Percentiles rank a stretch among this genome's conserved stretches.
Evolutionary conservation across 2,888 invertebrate genomes (phyloP).

Genomic region (Neoascia interrupta): DNA sequence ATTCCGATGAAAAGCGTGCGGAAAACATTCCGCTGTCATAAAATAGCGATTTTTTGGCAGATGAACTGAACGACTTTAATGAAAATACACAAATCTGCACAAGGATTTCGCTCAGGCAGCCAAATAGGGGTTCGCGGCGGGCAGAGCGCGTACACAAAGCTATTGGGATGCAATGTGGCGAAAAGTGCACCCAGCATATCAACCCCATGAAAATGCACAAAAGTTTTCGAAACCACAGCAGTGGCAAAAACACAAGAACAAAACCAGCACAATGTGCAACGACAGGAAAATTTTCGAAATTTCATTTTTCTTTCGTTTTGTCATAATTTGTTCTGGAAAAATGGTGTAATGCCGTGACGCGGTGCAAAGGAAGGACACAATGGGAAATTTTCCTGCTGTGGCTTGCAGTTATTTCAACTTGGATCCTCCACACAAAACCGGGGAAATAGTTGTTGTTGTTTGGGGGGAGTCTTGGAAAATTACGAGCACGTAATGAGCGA

Average conservation of each 20-base stretch:
- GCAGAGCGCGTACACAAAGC: too few species aligned
- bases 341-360: not conserved
- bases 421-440: too few species aligned
- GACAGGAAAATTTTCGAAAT: slow-evolving; percentile 44
- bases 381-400: not conserved
- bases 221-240: not conserved
- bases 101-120: too few species aligned
- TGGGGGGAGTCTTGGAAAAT: too few species aligned
- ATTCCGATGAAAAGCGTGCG: not conserved
- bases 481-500: too few species aligned
- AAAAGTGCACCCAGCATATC: not conserved
- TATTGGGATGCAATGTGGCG: too few species aligned
- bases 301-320: not conserved
- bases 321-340: not conserved
- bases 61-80: too few species aligned
- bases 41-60: not conserved
- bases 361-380: not conserved
- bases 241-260: too few species aligned
- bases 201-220: not conserved
- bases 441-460: too few species aligned
- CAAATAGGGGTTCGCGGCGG: too few species aligned
- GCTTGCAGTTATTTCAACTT: not conserved
- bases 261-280: slow-evolving; percentile 27
- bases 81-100: not conserved
- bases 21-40: not conserved